phyloP scores from a whole-genome alignment of 2,888 invertebrate species.

The Clusia tigrina region DNA sequence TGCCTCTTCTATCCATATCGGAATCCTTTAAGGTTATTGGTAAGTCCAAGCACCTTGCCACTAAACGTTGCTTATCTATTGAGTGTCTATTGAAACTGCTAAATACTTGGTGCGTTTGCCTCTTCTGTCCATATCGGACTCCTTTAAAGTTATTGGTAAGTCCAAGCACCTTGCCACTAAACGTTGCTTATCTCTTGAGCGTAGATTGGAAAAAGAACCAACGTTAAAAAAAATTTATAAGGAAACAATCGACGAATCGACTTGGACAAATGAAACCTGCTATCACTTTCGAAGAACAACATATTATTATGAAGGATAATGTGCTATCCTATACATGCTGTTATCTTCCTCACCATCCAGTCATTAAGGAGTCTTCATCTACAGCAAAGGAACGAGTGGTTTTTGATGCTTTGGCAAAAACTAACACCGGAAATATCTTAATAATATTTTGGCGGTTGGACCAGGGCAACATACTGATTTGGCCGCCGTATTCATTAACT shows the following conservation, averaged over 20 bases:
- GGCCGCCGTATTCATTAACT: no score
- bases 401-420: constrained; percentile 17
- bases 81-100: no score
- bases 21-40: constrained; percentile 3
- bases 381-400: constrained; percentile 22
- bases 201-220: constrained; percentile 7
- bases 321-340: constrained; percentile 11
- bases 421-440: constrained; percentile 50
- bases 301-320: neutral
- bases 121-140: no score
- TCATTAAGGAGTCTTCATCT: constrained; percentile 13
- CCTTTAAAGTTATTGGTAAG: no score
- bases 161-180: no score
- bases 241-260: neutral
- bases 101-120: no score
- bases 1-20: constrained; percentile 13
- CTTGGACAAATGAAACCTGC: constrained; percentile 22
- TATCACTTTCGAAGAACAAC: constrained; percentile 10
- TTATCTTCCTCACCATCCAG: constrained; percentile 24
- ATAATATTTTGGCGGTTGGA: no score
- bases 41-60: neutral
- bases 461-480: no score
- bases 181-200: no score
- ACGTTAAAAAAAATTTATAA: constrained; percentile 2
- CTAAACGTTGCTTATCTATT: constrained; percentile 13